Evolutionary conservation across 2,888 invertebrate species (phyloP).

Genomic region (Phyto melanocephala): DNA sequence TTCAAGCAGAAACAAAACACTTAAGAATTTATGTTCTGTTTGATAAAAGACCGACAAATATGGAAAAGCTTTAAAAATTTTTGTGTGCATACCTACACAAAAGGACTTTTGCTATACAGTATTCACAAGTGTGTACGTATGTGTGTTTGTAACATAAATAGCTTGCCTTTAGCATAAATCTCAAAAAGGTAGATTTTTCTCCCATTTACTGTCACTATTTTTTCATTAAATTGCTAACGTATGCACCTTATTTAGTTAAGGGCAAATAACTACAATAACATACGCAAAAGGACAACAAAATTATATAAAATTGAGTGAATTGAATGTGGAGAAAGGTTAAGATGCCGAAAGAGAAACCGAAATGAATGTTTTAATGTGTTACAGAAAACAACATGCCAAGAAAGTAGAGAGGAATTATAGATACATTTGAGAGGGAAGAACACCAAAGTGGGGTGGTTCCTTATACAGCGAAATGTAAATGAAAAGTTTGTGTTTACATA

Average conservation of each 20-base stretch:
- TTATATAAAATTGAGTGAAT: neutral
- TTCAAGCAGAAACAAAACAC: neutral
- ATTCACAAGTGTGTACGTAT: no score
- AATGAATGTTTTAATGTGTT: slow-evolving; percentile 5
- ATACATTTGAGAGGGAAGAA: no score
- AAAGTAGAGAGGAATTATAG: no score
- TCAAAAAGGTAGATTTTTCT: no score
- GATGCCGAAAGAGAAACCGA: neutral
- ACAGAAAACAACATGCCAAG: neutral
- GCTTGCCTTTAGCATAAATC: no score
- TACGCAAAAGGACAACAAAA: neutral
- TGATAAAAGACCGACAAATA: no score
- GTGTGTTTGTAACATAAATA: no score
- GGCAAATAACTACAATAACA: neutral
- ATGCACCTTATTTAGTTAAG: slow-evolving; percentile 16
- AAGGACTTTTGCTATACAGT: no score
- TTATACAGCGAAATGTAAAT: no score
- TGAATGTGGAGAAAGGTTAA: neutral
- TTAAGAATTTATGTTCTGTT: slow-evolving; percentile 14
- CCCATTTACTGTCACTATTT: neutral
- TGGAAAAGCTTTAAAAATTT: slow-evolving; percentile 2
- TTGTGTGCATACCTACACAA: neutral
- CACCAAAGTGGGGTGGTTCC: no score
- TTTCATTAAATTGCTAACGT: slow-evolving; percentile 32
- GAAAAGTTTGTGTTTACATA: no score